Percentiles rank a stretch among this genome's conserved stretches.
Evolutionary conservation across 2,797 vertebrate genomes (phyloP).

Genomic region (Rhinella marina): DNA sequence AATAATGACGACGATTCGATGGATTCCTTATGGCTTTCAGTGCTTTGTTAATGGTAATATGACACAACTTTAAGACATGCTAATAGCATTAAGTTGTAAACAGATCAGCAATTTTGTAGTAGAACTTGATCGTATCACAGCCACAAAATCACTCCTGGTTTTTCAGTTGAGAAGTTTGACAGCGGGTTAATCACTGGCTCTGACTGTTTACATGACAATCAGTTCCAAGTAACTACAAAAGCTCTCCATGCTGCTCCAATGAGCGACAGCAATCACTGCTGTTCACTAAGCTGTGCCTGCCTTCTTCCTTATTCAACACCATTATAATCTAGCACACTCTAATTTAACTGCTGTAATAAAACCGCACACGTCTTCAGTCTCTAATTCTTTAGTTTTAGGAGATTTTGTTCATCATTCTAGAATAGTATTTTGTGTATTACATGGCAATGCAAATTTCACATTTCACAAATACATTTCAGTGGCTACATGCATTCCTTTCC

Average conservation of each 20-base stretch:
- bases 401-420: conserved; percentile 7
- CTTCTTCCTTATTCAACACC: conserved; percentile 26
- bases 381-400: not conserved
- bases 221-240: conserved; percentile 43
- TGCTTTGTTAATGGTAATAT: not conserved
- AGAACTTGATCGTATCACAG: conserved; percentile 25
- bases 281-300: conserved; percentile 20
- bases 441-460: not conserved
- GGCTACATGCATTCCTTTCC: not conserved
- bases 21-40: not conserved
- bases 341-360: conserved; percentile 30
- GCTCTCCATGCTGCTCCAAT: conserved; percentile 30
- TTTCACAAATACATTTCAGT: conserved; percentile 14
- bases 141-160: conserved; percentile 15
- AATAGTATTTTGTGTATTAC: not conserved
- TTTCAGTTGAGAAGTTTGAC: conserved; percentile 31
- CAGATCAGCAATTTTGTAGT: not conserved
- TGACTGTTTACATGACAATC: conserved; percentile 40
- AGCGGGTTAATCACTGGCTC: conserved; percentile 32
- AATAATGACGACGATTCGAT: not conserved
- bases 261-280: conserved; percentile 31
- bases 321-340: conserved; percentile 38
- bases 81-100: conserved; percentile 25
- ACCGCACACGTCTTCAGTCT: conserved; percentile 16
- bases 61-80: conserved; percentile 2